Base-by-base conservation (phyloP, 2,113 vertebrate species). In the Pandion haliaetus region DNA sequence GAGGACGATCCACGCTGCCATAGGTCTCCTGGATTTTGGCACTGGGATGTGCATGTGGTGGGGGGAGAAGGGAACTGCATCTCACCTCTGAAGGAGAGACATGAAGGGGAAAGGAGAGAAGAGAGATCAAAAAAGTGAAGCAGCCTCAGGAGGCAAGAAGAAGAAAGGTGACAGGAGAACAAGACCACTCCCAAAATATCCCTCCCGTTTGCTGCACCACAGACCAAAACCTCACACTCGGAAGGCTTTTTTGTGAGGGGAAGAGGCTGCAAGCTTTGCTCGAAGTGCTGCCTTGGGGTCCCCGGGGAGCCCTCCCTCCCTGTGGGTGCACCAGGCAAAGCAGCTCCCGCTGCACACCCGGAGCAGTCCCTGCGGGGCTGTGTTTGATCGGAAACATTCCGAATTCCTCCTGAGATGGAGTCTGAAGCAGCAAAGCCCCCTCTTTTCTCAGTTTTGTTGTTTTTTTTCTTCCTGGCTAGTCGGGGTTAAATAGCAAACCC, bases 121-220 rank as follows among this genome's bases (percentile, higher is more conserved):
- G 90, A 57, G 69, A 97, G 89, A 96, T 93, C 90, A 93, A 94
- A 95, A 66, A 19, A 67, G 34, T 1, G 31, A 76, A 62, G 66
- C 62, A 85, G 82, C 96, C 95, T 89, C 90, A 80, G 95, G 89
- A 95, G 78, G 87, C 70, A 34, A 17, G 50, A 55, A 86, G 88
- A 92, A 96, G 63, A 96, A 95, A 95, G 83, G 86, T 38, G 1
- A 67, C n/a, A 21, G 86, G 76, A 88, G 80, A 94, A 87, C 81
- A 90, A 87, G 95, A 55, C 73, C 5, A 10, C 23, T 93, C 89
- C 81, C 93, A 85, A 94, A 94, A 94, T 80, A 93, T 85, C 92
- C 40, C 49, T 69, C 40, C 31, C 6, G 1, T 65, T 84, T 36
- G 49, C 85, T 3, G 6, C 0, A 2, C 59, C 3, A 1, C 80